Evolutionary conservation across 2,797 vertebrate genomes (phyloP).

Genomic region (Channallabes apus): DNA sequence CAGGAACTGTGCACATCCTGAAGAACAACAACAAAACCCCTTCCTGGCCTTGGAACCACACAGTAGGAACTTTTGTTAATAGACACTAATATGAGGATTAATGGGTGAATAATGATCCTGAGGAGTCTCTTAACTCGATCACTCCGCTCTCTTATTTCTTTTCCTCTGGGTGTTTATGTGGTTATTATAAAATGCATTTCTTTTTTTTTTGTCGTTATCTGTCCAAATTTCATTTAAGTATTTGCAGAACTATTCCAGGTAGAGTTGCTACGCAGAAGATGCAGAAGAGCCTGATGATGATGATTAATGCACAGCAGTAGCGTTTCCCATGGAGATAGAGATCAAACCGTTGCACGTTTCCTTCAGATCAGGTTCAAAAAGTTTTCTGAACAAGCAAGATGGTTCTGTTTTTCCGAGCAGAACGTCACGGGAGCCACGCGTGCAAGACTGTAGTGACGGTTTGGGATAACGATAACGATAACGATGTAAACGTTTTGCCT

Average conservation of each 20-base stretch:
- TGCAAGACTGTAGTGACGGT: no score
- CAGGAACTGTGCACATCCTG: neutral
- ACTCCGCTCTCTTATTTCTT: neutral
- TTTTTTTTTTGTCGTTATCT: neutral
- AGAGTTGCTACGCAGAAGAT: slow-evolving; percentile 57
- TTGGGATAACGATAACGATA: slow-evolving; percentile 16
- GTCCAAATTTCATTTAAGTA: neutral
- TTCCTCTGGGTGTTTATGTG: neutral
- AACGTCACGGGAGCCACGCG: neutral
- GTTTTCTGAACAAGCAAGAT: neutral
- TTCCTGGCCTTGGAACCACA: neutral
- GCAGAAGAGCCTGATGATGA: neutral
- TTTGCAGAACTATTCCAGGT: slow-evolving; percentile 56
- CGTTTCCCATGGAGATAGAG: neutral
- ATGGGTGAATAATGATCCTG: neutral
- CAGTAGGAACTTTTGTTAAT: neutral
- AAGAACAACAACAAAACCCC: neutral
- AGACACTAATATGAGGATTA: neutral
- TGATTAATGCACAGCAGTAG: neutral
- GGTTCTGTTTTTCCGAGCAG: neutral
- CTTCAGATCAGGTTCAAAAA: neutral
- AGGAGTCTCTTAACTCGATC: neutral
- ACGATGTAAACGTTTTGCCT: neutral
- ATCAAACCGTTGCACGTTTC: neutral
- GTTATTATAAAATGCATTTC: neutral